These are phyloP conservation scores for Tympanuchus pallidicinctus DNA, from an alignment of 2,113 vertebrate species.

Conservation along the genomic window DNA sequence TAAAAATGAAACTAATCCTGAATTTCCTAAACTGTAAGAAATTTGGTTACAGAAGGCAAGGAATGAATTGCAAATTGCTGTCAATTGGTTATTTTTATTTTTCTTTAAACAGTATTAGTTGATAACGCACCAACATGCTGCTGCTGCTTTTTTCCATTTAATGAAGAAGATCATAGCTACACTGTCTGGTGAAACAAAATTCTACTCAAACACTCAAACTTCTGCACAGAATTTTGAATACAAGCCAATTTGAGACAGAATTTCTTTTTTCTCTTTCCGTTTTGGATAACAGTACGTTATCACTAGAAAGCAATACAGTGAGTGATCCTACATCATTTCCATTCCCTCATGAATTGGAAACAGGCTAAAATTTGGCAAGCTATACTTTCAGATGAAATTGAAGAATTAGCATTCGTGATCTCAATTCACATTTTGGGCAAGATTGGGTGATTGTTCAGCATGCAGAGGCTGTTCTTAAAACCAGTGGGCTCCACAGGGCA, in stretches of 20 bases:
- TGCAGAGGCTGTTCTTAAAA: not conserved
- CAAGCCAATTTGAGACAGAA: not conserved
- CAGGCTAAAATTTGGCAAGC: not conserved
- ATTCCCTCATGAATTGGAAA: not conserved
- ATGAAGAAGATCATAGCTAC: not conserved
- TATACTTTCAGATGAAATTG: not conserved
- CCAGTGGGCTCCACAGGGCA: not conserved
- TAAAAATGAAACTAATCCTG: constrained; percentile 41
- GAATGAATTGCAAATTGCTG: not conserved
- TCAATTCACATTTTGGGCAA: not conserved
- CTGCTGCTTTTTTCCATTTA: not conserved
- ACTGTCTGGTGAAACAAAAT: not conserved
- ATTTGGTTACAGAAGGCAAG: constrained; percentile 36
- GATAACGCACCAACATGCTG: not conserved
- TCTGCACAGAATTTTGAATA: not conserved
- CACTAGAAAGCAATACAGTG: not conserved
- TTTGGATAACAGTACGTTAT: not conserved
- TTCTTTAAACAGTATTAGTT: not conserved
- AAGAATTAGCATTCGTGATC: not conserved
- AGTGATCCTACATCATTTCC: not conserved
- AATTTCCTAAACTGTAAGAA: constrained; percentile 30
- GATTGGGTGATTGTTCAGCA: not conserved
- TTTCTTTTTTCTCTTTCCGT: not conserved
- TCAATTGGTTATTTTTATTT: not conserved
- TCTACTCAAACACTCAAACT: not conserved